A percentile compares a stretch with the other conserved stretches of the same genome.
These are phyloP conservation scores for Zosterops borbonicus DNA, from an alignment of 2,113 vertebrate species.

Conservation along the genomic window DNA sequence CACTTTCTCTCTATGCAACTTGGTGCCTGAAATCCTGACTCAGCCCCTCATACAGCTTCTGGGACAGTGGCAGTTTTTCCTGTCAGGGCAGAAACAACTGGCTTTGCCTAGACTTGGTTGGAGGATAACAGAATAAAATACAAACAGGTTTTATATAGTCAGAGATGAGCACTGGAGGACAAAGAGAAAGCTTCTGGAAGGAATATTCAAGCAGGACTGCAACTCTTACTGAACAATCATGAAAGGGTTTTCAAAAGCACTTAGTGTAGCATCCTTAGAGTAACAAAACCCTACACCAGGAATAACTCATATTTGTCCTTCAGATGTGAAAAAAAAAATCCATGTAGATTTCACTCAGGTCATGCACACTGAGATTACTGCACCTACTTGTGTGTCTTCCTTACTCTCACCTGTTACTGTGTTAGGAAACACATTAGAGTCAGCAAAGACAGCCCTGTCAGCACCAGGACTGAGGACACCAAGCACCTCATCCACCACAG, in stretches of 20 bases:
- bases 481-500: neutral
- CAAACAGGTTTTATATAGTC: neutral
- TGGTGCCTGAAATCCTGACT: conserved; percentile 79
- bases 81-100: conserved; percentile 69
- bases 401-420: neutral
- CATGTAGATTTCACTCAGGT: neutral
- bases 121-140: conserved; percentile 62
- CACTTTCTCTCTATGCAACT: conserved; percentile 64
- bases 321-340: neutral
- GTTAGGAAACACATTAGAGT: neutral
- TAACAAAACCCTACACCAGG: neutral
- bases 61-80: conserved; percentile 74
- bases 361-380: neutral
- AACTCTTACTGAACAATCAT: neutral
- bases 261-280: neutral
- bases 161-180: neutral
- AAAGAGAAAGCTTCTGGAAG: neutral
- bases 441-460: neutral
- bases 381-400: neutral
- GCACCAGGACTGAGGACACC: neutral
- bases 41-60: conserved; percentile 43
- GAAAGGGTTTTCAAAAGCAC: neutral
- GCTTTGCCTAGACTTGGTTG: conserved; percentile 63
- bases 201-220: neutral
- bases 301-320: neutral